phyloP scores from a whole-genome alignment of 30 jellyfish, hydroid and myxozoan genomes.

The Chrysaora quinquecirrha region DNA sequence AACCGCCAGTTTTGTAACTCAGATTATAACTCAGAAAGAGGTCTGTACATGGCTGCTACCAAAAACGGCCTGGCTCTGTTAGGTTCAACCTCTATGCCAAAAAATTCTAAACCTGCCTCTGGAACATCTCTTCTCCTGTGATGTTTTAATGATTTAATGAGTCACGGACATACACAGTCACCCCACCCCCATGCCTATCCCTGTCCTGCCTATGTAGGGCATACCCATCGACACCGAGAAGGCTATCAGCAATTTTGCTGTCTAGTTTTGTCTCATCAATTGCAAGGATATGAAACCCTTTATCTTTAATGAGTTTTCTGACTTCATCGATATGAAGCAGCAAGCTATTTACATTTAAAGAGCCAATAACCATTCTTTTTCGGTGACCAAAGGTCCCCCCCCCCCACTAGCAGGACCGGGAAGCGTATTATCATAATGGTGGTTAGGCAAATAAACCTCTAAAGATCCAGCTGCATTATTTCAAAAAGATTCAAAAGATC shows the following conservation, averaged over 20 bases:
- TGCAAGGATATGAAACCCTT: conserved; percentile 28
- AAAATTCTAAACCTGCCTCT: conserved; percentile 13
- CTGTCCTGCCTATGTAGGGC: conserved; percentile 41
- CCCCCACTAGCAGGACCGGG: conserved; percentile 13
- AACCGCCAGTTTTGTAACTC: no score
- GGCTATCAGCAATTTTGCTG: conserved; percentile 27
- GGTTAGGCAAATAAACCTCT: no score
- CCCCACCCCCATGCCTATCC: conserved; percentile 42
- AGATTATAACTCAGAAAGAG: conserved; percentile 29
- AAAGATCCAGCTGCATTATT: no score
- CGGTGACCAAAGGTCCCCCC: conserved; percentile 21
- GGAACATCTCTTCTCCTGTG: conserved; percentile 29
- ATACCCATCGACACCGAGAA: conserved; percentile 39
- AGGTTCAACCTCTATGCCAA: conserved; percentile 34
- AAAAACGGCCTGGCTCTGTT: conserved; percentile 21
- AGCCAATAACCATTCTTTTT: conserved; percentile 11
- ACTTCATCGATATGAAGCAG: conserved; percentile 34
- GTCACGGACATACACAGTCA: conserved; percentile 40
- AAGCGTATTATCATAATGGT: no score
- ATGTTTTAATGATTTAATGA: conserved; percentile 20
- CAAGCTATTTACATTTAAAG: conserved; percentile 15
- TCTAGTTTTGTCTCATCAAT: conserved; percentile 15
- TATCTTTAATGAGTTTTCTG: not conserved
- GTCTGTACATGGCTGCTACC: conserved; percentile 16
- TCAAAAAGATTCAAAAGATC: no score